Conservation (phyloP, 2,888 invertebrate species). For the Phaonia tiefii region DNA sequence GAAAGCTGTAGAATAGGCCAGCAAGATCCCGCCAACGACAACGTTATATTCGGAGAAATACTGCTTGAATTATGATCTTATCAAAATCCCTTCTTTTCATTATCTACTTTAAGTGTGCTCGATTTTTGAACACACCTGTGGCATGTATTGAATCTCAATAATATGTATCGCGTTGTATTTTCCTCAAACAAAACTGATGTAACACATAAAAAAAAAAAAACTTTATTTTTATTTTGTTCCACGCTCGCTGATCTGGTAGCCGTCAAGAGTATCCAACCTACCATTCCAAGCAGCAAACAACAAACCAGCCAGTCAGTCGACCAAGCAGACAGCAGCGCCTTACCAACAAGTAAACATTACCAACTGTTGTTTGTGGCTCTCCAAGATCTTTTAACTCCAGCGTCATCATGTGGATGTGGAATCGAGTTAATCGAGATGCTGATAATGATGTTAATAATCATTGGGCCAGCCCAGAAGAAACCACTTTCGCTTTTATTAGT, state of each 20-base stretch:
- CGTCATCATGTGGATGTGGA: neutral
- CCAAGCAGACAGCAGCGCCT: slow-evolving; percentile 16
- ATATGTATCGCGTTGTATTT: slow-evolving; percentile 19
- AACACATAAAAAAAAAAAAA: slow-evolving; percentile 30
- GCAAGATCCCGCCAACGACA: no score
- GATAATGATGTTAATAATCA: slow-evolving; percentile 3
- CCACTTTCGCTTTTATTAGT: slow-evolving; percentile 61
- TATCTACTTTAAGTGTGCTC: no score
- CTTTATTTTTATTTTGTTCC: slow-evolving; percentile 46
- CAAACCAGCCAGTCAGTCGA: slow-evolving; percentile 17
- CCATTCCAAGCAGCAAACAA: slow-evolving; percentile 40
- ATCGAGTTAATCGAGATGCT: neutral
- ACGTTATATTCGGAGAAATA: no score
- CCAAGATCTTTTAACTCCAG: slow-evolving; percentile 15
- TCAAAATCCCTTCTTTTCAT: no score
- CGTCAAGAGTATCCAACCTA: slow-evolving; percentile 20
- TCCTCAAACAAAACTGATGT: slow-evolving; percentile 59
- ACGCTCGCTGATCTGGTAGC: neutral
- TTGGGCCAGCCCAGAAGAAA: slow-evolving; percentile 19
- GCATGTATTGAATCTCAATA: slow-evolving; percentile 16
- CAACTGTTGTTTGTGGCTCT: slow-evolving; percentile 21
- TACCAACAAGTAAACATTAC: slow-evolving; percentile 17
- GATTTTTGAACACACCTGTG: neutral
- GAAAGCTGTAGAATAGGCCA: no score
- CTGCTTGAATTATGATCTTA: no score